A percentile compares a stretch with the other conserved stretches of the same genome.
These are phyloP conservation scores for Coenobita brevimanus DNA, from an alignment of 1,140 invertebrate species.

Conservation along the genomic window DNA sequence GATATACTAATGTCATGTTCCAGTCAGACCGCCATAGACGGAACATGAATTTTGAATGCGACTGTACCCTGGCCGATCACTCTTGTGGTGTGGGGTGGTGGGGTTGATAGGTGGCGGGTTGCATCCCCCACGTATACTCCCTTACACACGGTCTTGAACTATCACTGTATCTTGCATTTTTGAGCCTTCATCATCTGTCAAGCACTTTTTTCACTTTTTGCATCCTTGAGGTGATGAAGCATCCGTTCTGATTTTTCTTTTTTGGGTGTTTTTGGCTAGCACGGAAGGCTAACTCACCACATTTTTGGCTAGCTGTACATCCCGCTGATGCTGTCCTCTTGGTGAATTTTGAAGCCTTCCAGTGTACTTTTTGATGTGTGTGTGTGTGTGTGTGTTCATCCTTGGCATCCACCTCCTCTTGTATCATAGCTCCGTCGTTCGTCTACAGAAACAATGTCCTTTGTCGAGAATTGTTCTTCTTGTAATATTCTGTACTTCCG, in stretches of 20 bases:
- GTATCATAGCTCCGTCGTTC: neutral
- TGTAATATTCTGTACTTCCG: neutral
- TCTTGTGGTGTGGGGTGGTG: too few species aligned
- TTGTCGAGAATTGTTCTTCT: neutral
- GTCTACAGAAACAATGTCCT: neutral
- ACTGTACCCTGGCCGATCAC: too few species aligned
- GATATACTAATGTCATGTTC: too few species aligned
- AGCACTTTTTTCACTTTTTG: neutral
- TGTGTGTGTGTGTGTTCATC: too few species aligned
- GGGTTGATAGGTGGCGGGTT: too few species aligned
- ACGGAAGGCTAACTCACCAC: neutral
- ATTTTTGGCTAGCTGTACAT: neutral
- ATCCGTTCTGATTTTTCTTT: neutral
- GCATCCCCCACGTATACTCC: too few species aligned
- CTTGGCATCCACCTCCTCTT: neutral
- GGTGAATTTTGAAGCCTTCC: slow-evolving; percentile 28
- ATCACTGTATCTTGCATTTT: slow-evolving; percentile 7
- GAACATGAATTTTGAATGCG: too few species aligned
- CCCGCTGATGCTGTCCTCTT: neutral
- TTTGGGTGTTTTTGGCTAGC: slow-evolving; percentile 11
- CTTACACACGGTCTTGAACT: neutral
- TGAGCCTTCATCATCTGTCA: slow-evolving; percentile 8
- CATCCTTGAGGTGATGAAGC: neutral
- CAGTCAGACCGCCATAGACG: too few species aligned
- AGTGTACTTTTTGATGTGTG: neutral